Conservation (phyloP, 2,888 invertebrate species). For the Leptura quadrifasciata region DNA sequence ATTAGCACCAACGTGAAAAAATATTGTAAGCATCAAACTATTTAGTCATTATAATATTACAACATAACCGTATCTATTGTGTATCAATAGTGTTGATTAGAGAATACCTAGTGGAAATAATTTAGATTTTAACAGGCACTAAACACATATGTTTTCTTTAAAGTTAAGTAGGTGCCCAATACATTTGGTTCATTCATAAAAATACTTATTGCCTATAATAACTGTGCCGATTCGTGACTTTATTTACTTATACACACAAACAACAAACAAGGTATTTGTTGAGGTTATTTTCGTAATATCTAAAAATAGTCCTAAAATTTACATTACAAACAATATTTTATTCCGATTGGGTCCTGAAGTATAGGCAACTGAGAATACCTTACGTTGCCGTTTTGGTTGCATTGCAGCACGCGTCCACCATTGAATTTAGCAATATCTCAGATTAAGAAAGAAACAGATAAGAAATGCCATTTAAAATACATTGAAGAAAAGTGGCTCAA, state of each 20-base stretch:
- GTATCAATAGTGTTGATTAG: not conserved
- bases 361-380: constrained; percentile 9
- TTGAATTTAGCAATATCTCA: too few relatives aligned
- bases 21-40: not conserved
- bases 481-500: too few relatives aligned
- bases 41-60: not conserved
- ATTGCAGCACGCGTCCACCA: too few relatives aligned
- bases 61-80: not conserved
- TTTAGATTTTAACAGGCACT: constrained; percentile 35
- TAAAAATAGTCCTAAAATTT: constrained; percentile 47
- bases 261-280: constrained; percentile 39
- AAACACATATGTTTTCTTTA: constrained; percentile 34
- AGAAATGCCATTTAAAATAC: too few relatives aligned
- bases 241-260: constrained; percentile 50
- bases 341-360: not conserved
- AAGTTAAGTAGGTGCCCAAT: constrained; percentile 28
- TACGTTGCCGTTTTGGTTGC: too few relatives aligned
- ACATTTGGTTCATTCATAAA: constrained; percentile 52
- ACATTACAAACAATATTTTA: not conserved
- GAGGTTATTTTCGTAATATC: constrained; percentile 46
- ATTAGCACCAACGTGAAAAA: not conserved
- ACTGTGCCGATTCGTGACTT: constrained; percentile 39
- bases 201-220: constrained; percentile 29
- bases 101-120: not conserved
- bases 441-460: too few relatives aligned